Conservation (phyloP, 2,797 vertebrate genomes). For the Eospalax fontanierii region DNA sequence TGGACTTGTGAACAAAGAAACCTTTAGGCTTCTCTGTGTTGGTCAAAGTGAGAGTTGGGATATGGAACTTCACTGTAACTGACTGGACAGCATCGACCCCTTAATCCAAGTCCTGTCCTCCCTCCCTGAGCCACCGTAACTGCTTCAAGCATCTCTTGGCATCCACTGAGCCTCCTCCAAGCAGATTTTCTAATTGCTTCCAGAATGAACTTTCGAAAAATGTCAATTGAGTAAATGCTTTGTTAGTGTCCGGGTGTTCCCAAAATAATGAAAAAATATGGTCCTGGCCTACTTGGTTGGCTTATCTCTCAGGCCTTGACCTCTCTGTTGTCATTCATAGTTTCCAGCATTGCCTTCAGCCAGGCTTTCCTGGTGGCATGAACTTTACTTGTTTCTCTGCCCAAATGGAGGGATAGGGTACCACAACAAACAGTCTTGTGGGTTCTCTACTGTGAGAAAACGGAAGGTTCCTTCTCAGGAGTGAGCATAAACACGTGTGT, state of each 20-base stretch:
- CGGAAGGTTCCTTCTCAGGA: not conserved
- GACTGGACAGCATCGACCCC: no score
- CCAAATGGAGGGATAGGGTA: not conserved
- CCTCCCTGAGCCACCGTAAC: not conserved
- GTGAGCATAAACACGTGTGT: no score
- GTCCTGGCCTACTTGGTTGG: not conserved
- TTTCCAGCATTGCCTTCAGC: not conserved
- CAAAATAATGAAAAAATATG: not conserved
- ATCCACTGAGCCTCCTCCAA: not conserved
- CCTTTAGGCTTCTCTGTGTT: not conserved
- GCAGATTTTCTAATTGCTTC: slow-evolving; percentile 52
- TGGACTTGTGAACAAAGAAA: not conserved
- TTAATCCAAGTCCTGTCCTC: not conserved
- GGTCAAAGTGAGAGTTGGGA: fast-evolving
- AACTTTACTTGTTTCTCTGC: not conserved
- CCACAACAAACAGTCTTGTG: not conserved
- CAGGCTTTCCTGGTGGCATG: not conserved
- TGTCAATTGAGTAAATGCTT: not conserved
- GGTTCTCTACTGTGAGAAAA: not conserved
- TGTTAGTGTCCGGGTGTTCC: not conserved
- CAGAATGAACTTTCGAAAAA: slow-evolving; percentile 48
- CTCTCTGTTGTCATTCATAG: not conserved
- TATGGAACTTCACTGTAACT: not conserved
- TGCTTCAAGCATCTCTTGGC: not conserved
- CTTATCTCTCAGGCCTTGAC: not conserved